Evolutionary conservation across 2,797 vertebrate species (phyloP), one percentile per base, ranked within the genome.

Genomic region (Neosilurus mollespiculum): DNA sequence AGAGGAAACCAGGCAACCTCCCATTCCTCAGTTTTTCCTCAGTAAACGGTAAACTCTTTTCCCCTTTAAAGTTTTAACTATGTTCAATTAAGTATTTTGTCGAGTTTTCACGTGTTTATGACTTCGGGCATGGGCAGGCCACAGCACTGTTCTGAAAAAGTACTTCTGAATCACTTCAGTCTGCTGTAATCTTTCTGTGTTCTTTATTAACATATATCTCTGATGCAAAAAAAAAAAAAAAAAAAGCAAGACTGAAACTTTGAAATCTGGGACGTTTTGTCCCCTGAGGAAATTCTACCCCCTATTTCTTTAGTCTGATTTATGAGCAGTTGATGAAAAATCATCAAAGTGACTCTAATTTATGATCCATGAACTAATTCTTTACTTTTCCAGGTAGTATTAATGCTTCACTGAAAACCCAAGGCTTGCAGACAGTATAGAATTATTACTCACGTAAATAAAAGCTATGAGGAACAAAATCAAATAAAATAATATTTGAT

Each of bases 21-120:
- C 91, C 89, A 87, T 88, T 78, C 87, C 89, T 87, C 89, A 86
- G 81, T 84, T 91, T 91, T 91, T 90, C 86, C 75, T 83, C 78
- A 83, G 82, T 85, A 84, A 85, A 88, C 66, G 85, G 85, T 91
- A 91, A 85, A 82, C 78, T 78, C 53, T 80, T 83, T 83, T 88
- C 30, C 34, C 9, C 2, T 20, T 87, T 54, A 87, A 9, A 30
- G 59, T 10, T 34, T 20, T 34, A 88, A 83, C 87, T 90, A 88
- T 84, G 90, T 91, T 87, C 89, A 89, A 85, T 89, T 90, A 91
- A 86, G 84, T 88, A 83, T 89, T 87, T 89, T 87, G 85, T 83
- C 78, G 90, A 85, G 87, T 87, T 87, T 88, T 90, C 90, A 66
- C 72, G 73, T 18, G 58, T 81, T 85, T 51, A 73, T 78, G 76